Evolutionary conservation across 2,888 invertebrate genomes (phyloP).

Genomic region (Parasteatoda lunata): DNA sequence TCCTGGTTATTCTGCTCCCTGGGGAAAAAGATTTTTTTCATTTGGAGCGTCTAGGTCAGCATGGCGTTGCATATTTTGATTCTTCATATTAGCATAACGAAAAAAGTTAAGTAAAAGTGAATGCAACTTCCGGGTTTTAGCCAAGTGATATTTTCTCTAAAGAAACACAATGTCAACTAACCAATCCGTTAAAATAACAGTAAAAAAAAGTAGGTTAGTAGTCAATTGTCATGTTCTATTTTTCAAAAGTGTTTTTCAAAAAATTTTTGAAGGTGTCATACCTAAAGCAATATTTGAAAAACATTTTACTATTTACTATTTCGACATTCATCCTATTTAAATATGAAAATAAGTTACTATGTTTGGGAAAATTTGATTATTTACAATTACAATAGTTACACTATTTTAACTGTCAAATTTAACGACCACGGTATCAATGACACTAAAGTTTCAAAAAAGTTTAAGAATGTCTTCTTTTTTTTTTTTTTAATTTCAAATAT

Average conservation of each 20-base stretch:
- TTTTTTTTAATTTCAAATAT: too few species aligned
- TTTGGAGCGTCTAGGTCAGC: conserved; percentile 1
- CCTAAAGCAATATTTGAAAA: too few species aligned
- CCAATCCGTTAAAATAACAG: neutral
- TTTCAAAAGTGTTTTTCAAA: neutral
- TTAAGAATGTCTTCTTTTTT: too few species aligned
- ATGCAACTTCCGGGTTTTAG: neutral
- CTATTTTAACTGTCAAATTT: too few species aligned
- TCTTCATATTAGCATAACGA: neutral
- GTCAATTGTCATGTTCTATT: neutral
- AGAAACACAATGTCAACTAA: neutral
- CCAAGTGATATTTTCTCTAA: neutral
- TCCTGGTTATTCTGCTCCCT: neutral
- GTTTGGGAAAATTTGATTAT: too few species aligned
- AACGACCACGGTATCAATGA: too few species aligned
- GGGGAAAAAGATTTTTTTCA: neutral
- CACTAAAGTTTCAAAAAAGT: too few species aligned
- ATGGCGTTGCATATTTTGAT: neutral
- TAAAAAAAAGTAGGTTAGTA: neutral
- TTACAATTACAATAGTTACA: too few species aligned
- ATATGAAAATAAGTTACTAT: too few species aligned
- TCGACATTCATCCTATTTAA: too few species aligned
- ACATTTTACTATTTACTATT: too few species aligned
- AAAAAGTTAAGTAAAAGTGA: neutral
- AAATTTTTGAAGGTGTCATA: too few species aligned